Evolutionary conservation across 2,888 invertebrate species (phyloP), one percentile per base, ranked within the genome.

Genomic region (Eumacrocentrus americanus): DNA sequence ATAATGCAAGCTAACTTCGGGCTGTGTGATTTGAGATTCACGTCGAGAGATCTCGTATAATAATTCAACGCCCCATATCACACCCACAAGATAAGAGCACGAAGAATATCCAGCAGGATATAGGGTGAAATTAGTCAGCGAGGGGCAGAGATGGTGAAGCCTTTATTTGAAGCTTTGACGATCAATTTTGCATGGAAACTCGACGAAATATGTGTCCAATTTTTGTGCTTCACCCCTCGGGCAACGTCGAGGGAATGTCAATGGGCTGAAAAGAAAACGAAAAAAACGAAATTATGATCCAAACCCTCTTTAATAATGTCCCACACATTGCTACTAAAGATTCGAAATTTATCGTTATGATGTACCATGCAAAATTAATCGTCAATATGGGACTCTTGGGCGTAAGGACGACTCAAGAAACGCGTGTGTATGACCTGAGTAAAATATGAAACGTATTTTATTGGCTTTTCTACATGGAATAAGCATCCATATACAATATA

Each of bases 331-430:
- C 29, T 29, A 6, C 29, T 53, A 9, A 20, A 12, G 23, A 12
- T 53, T 53, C 16, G n/a, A 25, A 11, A n/a, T 42, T 60, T 60
- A 59, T 66, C 58, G 58, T 52, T 54, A 52, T 57, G 58, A 58
- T 62, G 62, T 58, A 64, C 66, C 66, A 60, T 66, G 66, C 61
- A 64, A 64, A 66, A 66, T 66, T 66, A 64, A 66, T 64, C 61
- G 14, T 42, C 64, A 63, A 66, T 63, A 64, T 61, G 61, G 11
- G 61, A 51, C 29, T 52, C 12, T 29, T 56, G 18, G 58, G n/a
- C n/a, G n/a, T 64, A 51, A 59, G 42, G 38, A 20, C 16, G 46
- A 29, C 29, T 29, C 29, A 29, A 29, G 29, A 9, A 29, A 9
- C 29, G n/a, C n/a, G n/a, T n/a, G n/a, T n/a, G n/a, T n/a, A n/a